phyloP scores from a whole-genome alignment of 2,888 invertebrate species.

The Rhimphoctona megacephalus region DNA sequence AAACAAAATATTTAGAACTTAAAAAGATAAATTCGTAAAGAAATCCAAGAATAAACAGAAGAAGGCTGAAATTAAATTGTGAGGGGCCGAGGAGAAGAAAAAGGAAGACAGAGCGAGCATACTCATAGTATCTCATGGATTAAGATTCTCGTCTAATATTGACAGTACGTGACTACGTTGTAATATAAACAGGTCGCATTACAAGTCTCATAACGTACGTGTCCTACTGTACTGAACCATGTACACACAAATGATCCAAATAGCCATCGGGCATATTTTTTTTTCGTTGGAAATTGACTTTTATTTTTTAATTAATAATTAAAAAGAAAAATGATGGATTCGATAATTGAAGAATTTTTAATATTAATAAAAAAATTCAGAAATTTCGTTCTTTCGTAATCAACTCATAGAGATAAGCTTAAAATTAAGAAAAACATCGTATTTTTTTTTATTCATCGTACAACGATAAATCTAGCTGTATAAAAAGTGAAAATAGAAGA shows the following conservation, averaged over 20 bases:
- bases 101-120: background rate
- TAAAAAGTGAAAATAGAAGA: slow-evolving; percentile 1
- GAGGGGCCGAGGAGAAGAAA: background rate
- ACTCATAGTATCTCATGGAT: slow-evolving; percentile 29
- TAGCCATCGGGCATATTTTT: background rate
- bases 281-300: background rate
- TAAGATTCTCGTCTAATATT: slow-evolving; percentile 73
- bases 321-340: background rate
- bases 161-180: slow-evolving; percentile 72
- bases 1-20: too few relatives aligned
- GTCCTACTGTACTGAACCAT: slow-evolving; percentile 20
- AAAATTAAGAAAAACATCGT: background rate
- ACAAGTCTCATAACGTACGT: slow-evolving; percentile 37
- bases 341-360: background rate
- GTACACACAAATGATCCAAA: background rate
- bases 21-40: too few relatives aligned
- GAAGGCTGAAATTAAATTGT: background rate
- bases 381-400: background rate
- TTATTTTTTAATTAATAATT: background rate
- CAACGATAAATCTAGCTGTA: background rate
- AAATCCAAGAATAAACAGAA: too few relatives aligned
- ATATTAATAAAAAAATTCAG: background rate
- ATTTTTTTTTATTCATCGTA: background rate
- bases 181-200: slow-evolving; percentile 59
- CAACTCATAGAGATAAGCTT: background rate